Evolutionary conservation across 2,888 invertebrate genomes (phyloP), one percentile per base, ranked within the genome.

Genomic region (Meandrusa payeni): DNA sequence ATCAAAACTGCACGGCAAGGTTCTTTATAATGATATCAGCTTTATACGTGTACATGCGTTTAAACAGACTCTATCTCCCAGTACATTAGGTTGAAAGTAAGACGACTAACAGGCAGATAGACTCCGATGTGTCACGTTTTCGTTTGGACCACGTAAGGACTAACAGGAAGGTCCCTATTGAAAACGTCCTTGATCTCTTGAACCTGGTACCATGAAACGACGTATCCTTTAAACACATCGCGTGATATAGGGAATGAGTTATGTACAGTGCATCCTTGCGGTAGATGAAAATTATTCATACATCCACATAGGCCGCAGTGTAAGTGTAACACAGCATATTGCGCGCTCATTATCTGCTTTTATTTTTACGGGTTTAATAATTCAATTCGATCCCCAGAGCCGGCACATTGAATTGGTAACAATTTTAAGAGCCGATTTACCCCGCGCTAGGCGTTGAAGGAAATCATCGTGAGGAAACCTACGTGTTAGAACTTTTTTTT

Each of bases 81-180:
- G 6, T 27, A 0, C 5, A 52, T 66, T 57, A 54, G 61, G 50
- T 49, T 40, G 40, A 59, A 44, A 57, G 57, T 69, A 32, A 47
- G 47, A 41, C 58, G 48, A 33, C 29, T 10, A 43, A 11, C 32
- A 40, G 44, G 38, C 7, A 29, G 22, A 36, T 42, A 32, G 36
- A 41, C 46, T 47, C 45, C 42, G 51, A 48, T 48, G 46, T 57
- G 62, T 62, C 59, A 53, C 58, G 62, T 64, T 68, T 65, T 68
- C 53, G 59, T 63, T 38, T 39, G 28, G 57, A 54, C 63, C 56
- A 58, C 54, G 64, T 69, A 70, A 75, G 75, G 77, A 77, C 63
- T 75, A 77, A 76, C 82, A 82, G 83, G 82, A 83, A 79, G 76
- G 62, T 48, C 69, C 70, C 69, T 64, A 76, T 80, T 81, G 68